phyloP scores from a whole-genome alignment of 2,888 invertebrate genomes.

The Operophtera brumata region DNA sequence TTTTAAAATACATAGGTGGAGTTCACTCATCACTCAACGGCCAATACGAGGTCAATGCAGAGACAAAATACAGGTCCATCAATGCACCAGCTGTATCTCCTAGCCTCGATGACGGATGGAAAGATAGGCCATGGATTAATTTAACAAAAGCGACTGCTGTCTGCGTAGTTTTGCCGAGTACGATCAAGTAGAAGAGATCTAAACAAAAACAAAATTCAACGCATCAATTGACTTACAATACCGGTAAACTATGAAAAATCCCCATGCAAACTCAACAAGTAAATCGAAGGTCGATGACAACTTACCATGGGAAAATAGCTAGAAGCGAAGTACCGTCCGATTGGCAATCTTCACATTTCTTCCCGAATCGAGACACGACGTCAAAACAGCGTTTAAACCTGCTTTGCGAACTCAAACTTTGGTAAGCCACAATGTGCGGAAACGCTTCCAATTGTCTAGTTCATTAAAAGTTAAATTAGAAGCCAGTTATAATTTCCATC shows the following conservation, averaged over 20 bases:
- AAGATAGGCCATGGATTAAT: slow-evolving; percentile 8
- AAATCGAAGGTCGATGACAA: slow-evolving; percentile 51
- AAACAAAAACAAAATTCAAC: slow-evolving; percentile 37
- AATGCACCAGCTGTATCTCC: slow-evolving; percentile 30
- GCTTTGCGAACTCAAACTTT: slow-evolving; percentile 33
- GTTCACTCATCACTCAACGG: slow-evolving; percentile 9
- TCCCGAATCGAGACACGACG: slow-evolving; percentile 39
- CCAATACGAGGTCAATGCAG: slow-evolving; percentile 10
- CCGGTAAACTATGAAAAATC: slow-evolving; percentile 38
- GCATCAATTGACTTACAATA: slow-evolving; percentile 31
- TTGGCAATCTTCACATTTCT: slow-evolving; percentile 48
- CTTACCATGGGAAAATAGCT: slow-evolving; percentile 50
- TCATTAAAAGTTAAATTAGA: slow-evolving; percentile 38
- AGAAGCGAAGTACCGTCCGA: slow-evolving; percentile 38
- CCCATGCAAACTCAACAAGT: slow-evolving; percentile 58
- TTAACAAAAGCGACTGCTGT: slow-evolving; percentile 20
- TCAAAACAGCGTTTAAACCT: slow-evolving; percentile 33
- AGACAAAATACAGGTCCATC: slow-evolving; percentile 21
- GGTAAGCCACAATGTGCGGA: slow-evolving; percentile 36
- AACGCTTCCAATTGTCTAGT: slow-evolving; percentile 35
- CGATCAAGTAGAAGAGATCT: slow-evolving; percentile 37
- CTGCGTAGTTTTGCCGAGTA: slow-evolving; percentile 32
- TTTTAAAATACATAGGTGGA: neutral
- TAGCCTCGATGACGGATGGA: slow-evolving; percentile 23
- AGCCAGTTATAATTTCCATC: slow-evolving; percentile 35